Conservation (phyloP, 2,113 vertebrate genomes). For the Paralichthys olivaceus region DNA sequence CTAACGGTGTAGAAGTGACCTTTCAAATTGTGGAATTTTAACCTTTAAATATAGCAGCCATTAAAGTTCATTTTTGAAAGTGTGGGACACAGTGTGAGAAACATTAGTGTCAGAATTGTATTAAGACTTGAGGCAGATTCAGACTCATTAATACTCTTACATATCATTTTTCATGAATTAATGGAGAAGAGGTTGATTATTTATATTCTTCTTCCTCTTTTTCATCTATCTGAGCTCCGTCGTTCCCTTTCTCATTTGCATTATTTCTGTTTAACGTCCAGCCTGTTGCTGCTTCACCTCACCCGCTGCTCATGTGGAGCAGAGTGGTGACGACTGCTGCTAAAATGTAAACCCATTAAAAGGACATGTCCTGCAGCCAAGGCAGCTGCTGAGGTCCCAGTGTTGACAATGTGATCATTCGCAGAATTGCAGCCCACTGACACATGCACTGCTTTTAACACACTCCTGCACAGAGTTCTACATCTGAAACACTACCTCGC, state of each 20-base stretch:
- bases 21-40: constrained; percentile 40
- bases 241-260: not conserved
- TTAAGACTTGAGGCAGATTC: not conserved
- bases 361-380: constrained; percentile 41
- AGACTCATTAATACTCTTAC: not conserved
- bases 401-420: constrained; percentile 4
- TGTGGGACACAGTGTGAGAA: not conserved
- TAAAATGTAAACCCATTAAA: constrained; percentile 45
- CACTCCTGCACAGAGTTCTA: constrained; percentile 22
- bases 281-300: constrained; percentile 39
- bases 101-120: not conserved
- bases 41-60: constrained; percentile 29
- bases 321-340: constrained; percentile 32
- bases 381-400: constrained; percentile 14
- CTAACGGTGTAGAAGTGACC: constrained; percentile 41
- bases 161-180: not conserved
- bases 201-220: not conserved
- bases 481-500: constrained; percentile 28
- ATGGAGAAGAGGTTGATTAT: not conserved
- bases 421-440: not conserved
- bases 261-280: not conserved
- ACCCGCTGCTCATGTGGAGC: too few species aligned
- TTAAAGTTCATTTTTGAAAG: constrained; percentile 16
- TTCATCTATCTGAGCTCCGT: too few species aligned
- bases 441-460: constrained; percentile 15